Percentiles rank a stretch among this genome's conserved stretches.
These are phyloP conservation scores for Hyperoplus immaculatus DNA, from an alignment of 2,797 vertebrate species.

Conservation along the genomic window DNA sequence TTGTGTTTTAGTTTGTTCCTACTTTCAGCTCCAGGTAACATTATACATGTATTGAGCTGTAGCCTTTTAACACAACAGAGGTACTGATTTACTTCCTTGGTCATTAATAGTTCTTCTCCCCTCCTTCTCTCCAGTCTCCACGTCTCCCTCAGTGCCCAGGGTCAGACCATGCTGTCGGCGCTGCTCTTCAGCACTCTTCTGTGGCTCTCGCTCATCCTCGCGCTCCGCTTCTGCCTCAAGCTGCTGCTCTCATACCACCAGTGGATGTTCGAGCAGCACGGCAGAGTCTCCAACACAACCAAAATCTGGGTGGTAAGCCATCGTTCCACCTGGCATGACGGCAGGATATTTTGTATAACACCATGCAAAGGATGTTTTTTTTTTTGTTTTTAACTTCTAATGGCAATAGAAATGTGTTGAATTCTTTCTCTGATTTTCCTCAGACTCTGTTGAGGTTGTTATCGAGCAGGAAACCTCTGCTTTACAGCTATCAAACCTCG, in stretches of 20 bases:
- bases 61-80: background rate
- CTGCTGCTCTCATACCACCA: constrained; percentile 89
- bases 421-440: background rate
- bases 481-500: constrained; percentile 92
- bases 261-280: constrained; percentile 90
- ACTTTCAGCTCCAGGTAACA: background rate
- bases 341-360: background rate
- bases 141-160: constrained; percentile 80
- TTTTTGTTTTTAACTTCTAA: background rate
- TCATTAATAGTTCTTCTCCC: background rate
- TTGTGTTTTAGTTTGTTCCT: background rate
- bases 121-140: constrained; percentile 72
- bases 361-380: background rate
- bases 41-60: background rate
- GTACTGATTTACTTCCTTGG: no score
- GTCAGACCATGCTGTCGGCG: constrained; percentile 85
- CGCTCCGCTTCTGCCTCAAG: constrained; percentile 87
- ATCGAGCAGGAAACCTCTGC: constrained; percentile 87
- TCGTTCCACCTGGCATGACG: fast-evolving
- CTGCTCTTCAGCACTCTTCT: constrained; percentile 88
- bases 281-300: constrained; percentile 85
- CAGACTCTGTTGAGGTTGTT: constrained; percentile 88
- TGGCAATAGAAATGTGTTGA: background rate
- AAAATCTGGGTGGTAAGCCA: constrained; percentile 89
- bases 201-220: constrained; percentile 89